These are phyloP conservation scores for Pristionchus pacificus DNA, from an alignment of 1,140 invertebrate species.

Conservation along the genomic window DNA sequence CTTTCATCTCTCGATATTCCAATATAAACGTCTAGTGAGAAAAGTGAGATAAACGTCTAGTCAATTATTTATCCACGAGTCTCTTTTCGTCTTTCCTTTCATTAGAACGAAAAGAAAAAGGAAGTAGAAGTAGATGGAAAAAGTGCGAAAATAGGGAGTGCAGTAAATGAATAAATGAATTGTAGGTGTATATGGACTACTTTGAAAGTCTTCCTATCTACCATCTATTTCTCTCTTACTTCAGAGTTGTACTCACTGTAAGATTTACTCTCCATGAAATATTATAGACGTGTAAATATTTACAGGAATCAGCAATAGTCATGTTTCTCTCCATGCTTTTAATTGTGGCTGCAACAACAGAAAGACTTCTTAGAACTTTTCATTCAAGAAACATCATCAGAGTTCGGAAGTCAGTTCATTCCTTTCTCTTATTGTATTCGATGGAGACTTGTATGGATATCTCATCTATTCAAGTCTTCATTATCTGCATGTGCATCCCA, in stretches of 20 bases:
- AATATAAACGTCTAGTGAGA: too few relatives aligned
- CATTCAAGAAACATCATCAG: constrained; percentile 29
- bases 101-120: too few relatives aligned
- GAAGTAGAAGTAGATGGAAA: too few relatives aligned
- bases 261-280: constrained; percentile 18
- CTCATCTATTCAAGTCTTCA: too few relatives aligned
- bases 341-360: constrained; percentile 50
- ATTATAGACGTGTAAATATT: neutral
- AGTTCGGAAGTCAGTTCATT: constrained; percentile 41
- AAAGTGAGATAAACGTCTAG: too few relatives aligned
- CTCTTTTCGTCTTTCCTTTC: too few relatives aligned
- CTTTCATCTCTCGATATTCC: constrained; percentile 2
- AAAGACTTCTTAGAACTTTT: constrained; percentile 52
- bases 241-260: constrained; percentile 49
- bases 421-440: too few relatives aligned
- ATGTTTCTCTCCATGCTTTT: constrained; percentile 55
- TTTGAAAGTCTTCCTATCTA: constrained; percentile 45
- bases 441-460: too few relatives aligned
- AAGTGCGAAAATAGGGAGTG: too few relatives aligned
- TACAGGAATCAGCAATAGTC: constrained; percentile 12
- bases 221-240: constrained; percentile 46
- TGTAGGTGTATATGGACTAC: constrained; percentile 50
- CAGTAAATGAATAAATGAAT: neutral
- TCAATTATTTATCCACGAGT: too few relatives aligned
- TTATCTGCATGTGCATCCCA: too few relatives aligned